Evolutionary conservation across 2,797 vertebrate genomes (phyloP).

Genomic region (Tapera naevia): DNA sequence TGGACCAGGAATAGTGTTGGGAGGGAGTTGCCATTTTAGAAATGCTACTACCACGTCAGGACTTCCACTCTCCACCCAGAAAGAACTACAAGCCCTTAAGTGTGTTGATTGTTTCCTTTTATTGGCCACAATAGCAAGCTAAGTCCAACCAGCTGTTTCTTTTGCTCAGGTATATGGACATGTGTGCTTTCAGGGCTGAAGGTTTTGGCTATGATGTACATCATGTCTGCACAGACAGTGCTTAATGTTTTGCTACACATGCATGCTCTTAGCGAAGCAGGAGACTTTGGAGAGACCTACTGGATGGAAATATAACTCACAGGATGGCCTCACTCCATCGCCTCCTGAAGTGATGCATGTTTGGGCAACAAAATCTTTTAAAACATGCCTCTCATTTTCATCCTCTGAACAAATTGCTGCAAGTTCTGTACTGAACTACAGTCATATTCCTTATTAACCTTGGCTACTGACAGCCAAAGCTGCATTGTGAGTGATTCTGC

Average conservation of each 20-base stretch:
- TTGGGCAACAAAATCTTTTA: not conserved
- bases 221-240: not conserved
- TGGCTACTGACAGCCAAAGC: not conserved
- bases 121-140: not conserved
- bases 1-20: not conserved
- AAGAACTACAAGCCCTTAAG: not conserved
- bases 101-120: not conserved
- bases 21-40: not conserved
- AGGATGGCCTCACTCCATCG: not conserved
- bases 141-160: not conserved
- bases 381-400: not conserved
- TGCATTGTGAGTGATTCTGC: slow-evolving; percentile 8
- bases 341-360: not conserved
- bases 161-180: slow-evolving; percentile 43
- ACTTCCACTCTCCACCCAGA: not conserved
- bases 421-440: slow-evolving; percentile 5
- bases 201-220: not conserved
- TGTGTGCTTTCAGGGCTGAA: not conserved
- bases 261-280: not conserved
- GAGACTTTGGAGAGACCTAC: not conserved
- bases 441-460: not conserved
- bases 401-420: not conserved
- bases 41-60: not conserved
- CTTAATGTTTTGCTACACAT: not conserved
- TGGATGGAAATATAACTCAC: not conserved